These are phyloP conservation scores for Aurelia sp. DNA, from an alignment of 30 jellyfish, hydroid and myxozoan genomes.

Conservation along the genomic window DNA sequence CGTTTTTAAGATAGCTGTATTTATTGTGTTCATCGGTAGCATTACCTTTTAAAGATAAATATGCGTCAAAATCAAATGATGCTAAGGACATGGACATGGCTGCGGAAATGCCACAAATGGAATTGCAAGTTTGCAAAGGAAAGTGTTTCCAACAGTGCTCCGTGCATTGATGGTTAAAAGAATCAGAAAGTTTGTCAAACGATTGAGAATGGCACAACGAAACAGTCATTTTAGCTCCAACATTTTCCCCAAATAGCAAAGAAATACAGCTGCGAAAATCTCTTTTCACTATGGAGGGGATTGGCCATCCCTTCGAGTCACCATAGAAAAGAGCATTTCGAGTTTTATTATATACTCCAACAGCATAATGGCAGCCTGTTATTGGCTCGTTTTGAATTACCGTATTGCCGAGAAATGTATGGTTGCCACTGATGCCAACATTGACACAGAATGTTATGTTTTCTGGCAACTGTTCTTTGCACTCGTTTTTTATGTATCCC, in stretches of 20 bases:
- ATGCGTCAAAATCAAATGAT: slow-evolving; percentile 1
- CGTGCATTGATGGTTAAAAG: slow-evolving; percentile 9
- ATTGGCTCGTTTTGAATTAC: background rate
- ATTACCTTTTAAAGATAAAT: slow-evolving; percentile 1
- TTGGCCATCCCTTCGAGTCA: slow-evolving; percentile 7
- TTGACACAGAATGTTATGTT: background rate
- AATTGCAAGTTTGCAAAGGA: slow-evolving; percentile 16
- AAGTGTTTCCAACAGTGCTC: slow-evolving; percentile 8
- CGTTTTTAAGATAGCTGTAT: slow-evolving; percentile 13
- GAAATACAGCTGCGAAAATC: no score
- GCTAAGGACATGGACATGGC: slow-evolving; percentile 4
- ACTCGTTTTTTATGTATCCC: background rate
- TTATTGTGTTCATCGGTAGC: background rate
- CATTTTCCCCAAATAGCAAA: no score
- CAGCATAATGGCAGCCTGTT: background rate
- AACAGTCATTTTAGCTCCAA: no score
- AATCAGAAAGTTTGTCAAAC: background rate
- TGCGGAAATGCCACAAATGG: slow-evolving; percentile 27
- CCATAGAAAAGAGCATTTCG: background rate
- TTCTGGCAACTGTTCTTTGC: background rate
- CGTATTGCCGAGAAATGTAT: background rate
- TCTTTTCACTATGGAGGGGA: background rate
- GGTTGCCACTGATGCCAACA: background rate
- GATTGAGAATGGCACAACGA: no score
- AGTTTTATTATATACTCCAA: background rate